Evolutionary conservation across 1,140 invertebrate species (phyloP).

Genomic region (Brachionus sp.): DNA sequence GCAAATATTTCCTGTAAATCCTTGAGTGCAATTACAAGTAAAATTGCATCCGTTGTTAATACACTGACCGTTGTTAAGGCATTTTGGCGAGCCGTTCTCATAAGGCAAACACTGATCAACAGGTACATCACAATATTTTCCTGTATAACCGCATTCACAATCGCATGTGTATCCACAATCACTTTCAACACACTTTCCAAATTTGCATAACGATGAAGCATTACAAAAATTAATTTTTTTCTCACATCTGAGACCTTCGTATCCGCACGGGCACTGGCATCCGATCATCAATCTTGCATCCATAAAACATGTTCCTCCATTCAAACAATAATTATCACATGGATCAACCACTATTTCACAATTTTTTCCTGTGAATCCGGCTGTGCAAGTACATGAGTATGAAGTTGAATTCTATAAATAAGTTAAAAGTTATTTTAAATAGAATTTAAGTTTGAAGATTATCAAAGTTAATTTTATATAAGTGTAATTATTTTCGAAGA

Average conservation of each 20-base stretch:
- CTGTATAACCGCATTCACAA: slow-evolving; percentile 41
- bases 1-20: slow-evolving; percentile 36
- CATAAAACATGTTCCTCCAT: slow-evolving; percentile 47
- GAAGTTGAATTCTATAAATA: neutral
- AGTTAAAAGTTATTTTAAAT: neutral
- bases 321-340: slow-evolving; percentile 61
- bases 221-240: slow-evolving; percentile 82
- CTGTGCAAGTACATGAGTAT: slow-evolving; percentile 30
- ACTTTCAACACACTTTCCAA: slow-evolving; percentile 49
- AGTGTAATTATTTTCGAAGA: too few relatives aligned
- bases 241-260: slow-evolving; percentile 90
- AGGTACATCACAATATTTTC: slow-evolving; percentile 9
- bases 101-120: slow-evolving; percentile 1
- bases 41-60: neutral
- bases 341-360: slow-evolving; percentile 77
- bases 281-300: neutral
- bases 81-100: neutral
- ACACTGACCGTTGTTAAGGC: slow-evolving; percentile 31
- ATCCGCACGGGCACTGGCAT: slow-evolving; percentile 76
- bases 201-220: slow-evolving; percentile 51
- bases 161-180: neutral
- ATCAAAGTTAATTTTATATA: too few relatives aligned
- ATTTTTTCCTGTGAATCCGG: slow-evolving; percentile 71
- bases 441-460: too few relatives aligned
- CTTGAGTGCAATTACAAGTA: slow-evolving; percentile 12